Evolutionary conservation across 23 tunicate species (phyloP), one percentile per base, ranked within the genome.

Genomic region (Corella eumyota): DNA sequence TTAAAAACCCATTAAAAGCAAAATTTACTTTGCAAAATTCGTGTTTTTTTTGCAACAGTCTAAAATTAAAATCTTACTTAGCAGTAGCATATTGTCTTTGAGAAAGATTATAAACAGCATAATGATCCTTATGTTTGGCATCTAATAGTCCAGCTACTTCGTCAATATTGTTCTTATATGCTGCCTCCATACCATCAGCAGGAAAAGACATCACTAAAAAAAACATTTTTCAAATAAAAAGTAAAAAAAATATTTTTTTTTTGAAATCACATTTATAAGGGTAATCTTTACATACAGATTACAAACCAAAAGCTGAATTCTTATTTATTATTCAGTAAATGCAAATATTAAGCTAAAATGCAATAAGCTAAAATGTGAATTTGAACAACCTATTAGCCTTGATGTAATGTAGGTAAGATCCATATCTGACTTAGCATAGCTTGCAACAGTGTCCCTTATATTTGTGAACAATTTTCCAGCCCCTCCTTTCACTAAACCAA

Each of bases 401-500:
- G 96, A 75, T 35, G 96, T 88, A 34, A 88, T 73, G 59, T 88
- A 88, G 27, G 77, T 70, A 27, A 88, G 27, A 55, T 88, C 96
- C 22, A 88, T 76, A 20, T 88, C 96, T 24, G 96, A 73, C 69
- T 88, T 88, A 2, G 96, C 66, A 38, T 79, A 79, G 53, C 66
- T 88, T 30, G 96, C 78, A 20, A 86, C 95, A 4, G 96, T 88
- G 38, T 88, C 96, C 35, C 69, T 75, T 54, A 88, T 88, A 57
- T 88, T 88, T 72, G 78, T 88, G 34, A 88, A 50, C 19, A 88
- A 56, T 36, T 73, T 79, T 22, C 88, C 83, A 32, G 96, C 96
- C 0, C 96, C 96, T 19, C 96, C 96, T 60, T 60, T 61, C 73
- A 88, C 48, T 88, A 88, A 78, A 61, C 77, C 73, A 58, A 88